phyloP scores from a whole-genome alignment of 2,888 invertebrate species.

The Plagiodera versicolora region DNA sequence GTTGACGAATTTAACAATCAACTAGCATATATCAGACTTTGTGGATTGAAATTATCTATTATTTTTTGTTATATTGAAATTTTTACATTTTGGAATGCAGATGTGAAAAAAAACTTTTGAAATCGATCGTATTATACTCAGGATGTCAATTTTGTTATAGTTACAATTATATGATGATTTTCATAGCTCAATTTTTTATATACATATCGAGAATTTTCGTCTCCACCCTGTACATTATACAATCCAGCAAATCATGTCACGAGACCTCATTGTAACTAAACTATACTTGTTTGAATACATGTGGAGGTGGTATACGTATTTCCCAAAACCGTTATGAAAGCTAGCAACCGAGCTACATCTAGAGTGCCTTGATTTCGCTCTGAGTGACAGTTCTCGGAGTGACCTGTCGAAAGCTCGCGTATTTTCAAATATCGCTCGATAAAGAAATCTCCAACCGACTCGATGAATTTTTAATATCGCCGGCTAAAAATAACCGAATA shows the following conservation, averaged over 20 bases:
- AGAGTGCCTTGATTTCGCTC: constrained; percentile 5
- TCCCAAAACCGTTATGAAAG: constrained; percentile 22
- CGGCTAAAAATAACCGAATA: neutral
- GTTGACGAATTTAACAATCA: neutral
- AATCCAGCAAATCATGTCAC: neutral
- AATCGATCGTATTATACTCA: no score
- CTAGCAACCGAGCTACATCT: constrained; percentile 5
- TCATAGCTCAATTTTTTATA: no score
- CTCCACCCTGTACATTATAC: neutral
- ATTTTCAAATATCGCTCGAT: neutral
- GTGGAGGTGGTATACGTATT: constrained; percentile 35
- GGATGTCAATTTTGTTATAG: no score
- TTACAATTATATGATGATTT: no score
- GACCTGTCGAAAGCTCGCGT: neutral
- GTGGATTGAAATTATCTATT: no score
- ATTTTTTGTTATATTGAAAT: no score
- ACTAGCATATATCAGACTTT: neutral
- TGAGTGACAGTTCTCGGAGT: neutral
- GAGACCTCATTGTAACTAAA: constrained; percentile 31
- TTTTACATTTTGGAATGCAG: no score
- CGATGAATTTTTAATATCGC: neutral
- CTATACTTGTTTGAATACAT: constrained; percentile 51
- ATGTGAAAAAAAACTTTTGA: no score
- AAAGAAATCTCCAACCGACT: neutral
- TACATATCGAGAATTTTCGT: no score